A percentile compares a stretch with the other conserved stretches of the same genome.
phyloP scores from a whole-genome alignment of 1,140 invertebrate genomes.

The Cecropterus lyciades region DNA sequence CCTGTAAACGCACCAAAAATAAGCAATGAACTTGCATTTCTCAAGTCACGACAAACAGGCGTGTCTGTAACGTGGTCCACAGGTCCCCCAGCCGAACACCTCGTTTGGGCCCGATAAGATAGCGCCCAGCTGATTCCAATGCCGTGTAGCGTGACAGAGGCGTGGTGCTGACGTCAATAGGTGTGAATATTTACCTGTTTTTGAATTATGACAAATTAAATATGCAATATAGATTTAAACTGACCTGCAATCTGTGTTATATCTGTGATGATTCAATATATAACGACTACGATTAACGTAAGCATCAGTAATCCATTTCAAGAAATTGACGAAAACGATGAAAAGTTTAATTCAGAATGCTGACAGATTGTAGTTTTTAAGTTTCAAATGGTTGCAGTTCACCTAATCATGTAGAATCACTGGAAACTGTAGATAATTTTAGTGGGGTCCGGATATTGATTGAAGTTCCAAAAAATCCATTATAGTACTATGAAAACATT shows the following conservation, averaged over 20 bases:
- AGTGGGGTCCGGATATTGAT: too few species aligned
- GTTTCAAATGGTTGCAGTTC: too few species aligned
- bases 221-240: neutral
- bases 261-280: neutral
- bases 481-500: too few species aligned
- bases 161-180: conserved; percentile 9
- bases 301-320: neutral
- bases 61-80: conserved; percentile 8
- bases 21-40: conserved; percentile 4
- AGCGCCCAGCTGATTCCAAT: neutral
- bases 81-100: neutral
- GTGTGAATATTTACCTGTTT: neutral
- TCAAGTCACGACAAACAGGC: conserved; percentile 11
- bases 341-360: too few species aligned
- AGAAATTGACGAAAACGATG: too few species aligned
- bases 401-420: too few species aligned
- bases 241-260: neutral
- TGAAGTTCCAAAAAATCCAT: too few species aligned
- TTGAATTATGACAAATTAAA: neutral
- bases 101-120: conserved; percentile 12
- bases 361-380: too few species aligned
- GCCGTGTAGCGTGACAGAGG: conserved; percentile 7
- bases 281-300: neutral
- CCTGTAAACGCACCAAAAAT: conserved; percentile 1
- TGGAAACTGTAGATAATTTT: too few species aligned